These are phyloP conservation scores for Mellilla xanthometata DNA, from an alignment of 2,888 invertebrate species.

Conservation along the genomic window DNA sequence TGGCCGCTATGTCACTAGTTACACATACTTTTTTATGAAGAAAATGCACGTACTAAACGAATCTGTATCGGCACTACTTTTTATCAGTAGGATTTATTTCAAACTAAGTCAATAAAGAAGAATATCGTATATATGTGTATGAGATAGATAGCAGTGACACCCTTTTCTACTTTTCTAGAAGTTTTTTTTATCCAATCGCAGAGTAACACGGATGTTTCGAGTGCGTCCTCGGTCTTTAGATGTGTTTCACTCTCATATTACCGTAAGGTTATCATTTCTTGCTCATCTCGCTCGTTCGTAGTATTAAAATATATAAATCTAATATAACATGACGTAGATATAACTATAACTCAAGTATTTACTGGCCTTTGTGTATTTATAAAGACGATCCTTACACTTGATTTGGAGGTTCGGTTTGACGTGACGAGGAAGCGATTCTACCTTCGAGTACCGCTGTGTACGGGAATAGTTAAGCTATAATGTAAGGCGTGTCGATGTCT, in stretches of 20 bases:
- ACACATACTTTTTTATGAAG: too few species aligned
- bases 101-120: too few species aligned
- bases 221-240: constrained; percentile 43
- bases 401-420: constrained; percentile 48
- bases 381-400: constrained; percentile 60
- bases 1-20: too few species aligned
- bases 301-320: constrained; percentile 56
- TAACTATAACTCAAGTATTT: constrained; percentile 70
- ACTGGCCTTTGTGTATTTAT: constrained; percentile 64
- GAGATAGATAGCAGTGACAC: too few species aligned
- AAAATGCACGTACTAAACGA: too few species aligned
- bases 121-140: too few species aligned
- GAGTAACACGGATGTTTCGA: background rate
- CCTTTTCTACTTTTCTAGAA: too few species aligned
- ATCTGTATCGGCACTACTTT: too few species aligned
- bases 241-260: constrained; percentile 28
- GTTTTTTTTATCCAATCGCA: too few species aligned
- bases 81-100: too few species aligned
- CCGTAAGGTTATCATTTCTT: constrained; percentile 52
- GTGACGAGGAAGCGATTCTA: constrained; percentile 32
- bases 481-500: constrained; percentile 72
- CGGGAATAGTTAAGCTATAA: constrained; percentile 58
- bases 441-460: constrained; percentile 62
- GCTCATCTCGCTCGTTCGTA: constrained; percentile 72
- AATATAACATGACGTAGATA: constrained; percentile 71